phyloP scores from a whole-genome alignment of 2,113 vertebrate species.

The Psittacula cyanocephala region DNA sequence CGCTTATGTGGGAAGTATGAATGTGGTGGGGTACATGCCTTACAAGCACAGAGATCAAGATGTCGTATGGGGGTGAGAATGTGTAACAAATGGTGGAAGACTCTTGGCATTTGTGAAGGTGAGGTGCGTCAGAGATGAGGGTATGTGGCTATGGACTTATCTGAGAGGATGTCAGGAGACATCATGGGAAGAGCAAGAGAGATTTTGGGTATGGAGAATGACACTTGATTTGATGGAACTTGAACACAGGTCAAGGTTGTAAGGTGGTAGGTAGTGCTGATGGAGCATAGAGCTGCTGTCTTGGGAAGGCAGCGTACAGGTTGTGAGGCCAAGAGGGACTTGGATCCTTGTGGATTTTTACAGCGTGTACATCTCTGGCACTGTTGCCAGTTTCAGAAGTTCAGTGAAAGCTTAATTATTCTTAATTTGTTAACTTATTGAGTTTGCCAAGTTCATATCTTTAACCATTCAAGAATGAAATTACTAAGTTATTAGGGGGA shows the following conservation, averaged over 20 bases:
- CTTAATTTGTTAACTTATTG: background rate
- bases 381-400: background rate
- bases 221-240: background rate
- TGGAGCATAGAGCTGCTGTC: background rate
- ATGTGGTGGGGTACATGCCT: background rate
- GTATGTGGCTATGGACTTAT: background rate
- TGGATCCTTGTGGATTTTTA: background rate
- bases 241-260: background rate
- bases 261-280: background rate
- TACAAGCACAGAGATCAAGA: background rate
- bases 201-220: background rate
- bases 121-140: background rate
- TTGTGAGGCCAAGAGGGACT: background rate
- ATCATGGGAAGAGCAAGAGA: background rate
- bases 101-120: background rate
- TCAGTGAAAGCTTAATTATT: background rate
- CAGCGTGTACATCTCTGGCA: background rate
- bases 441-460: background rate
- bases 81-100: background rate
- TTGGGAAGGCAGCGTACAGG: rapidly evolving
- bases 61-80: background rate
- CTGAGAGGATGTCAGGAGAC: background rate
- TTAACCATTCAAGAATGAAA: background rate
- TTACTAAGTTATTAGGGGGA: background rate
- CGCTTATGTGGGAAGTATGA: background rate